Evolutionary conservation across 1,140 invertebrate genomes (phyloP), one percentile per base, ranked within the genome.

Genomic region (Liolophura sinensis): DNA sequence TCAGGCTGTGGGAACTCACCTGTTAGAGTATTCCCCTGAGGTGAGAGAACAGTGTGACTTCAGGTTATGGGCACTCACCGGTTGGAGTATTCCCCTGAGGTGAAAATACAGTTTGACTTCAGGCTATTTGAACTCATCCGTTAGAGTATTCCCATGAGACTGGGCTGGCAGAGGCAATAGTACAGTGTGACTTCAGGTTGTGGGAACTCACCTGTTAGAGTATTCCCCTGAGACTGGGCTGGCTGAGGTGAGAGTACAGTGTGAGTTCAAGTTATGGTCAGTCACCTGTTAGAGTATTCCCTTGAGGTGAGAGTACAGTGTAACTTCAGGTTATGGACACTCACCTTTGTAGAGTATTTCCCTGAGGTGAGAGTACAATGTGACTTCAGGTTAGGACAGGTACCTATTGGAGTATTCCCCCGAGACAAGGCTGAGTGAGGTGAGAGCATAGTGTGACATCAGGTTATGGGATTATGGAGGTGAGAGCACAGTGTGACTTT

Each of bases 211-310:
- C n/a, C n/a, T n/a, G n/a, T n/a, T 87, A 4, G 65, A 78, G 7
- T 85, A 84, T 64, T 72, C 78, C 31, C 81, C 87, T 7, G 88
- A 89, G 75, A 77, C 74, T 54, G 85, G 82, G 18, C 74, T 89
- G 16, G 79, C 80, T 50, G 86, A 88, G 73, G 86, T 83, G 62
- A 60, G 54, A 46, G 3, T 55, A n/a, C n/a, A n/a, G n/a, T n/a
- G n/a, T n/a, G n/a, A n/a, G n/a, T n/a, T n/a, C n/a, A n/a, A n/a
- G n/a, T n/a, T n/a, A 40, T 40, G 31, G 31, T 5, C 31, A 40
- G 31, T 40, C 31, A 63, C n/a, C 20, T 63, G 18, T n/a, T 86
- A 5, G 65, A 78, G 9, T 85, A 84, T 64, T 72, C 78, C 31
- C 81, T 87, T 7, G 88, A 89, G 18, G 6, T 64, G 1, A 6